Conservation (phyloP, 2,797 vertebrate species). For the Malurus splendens region DNA sequence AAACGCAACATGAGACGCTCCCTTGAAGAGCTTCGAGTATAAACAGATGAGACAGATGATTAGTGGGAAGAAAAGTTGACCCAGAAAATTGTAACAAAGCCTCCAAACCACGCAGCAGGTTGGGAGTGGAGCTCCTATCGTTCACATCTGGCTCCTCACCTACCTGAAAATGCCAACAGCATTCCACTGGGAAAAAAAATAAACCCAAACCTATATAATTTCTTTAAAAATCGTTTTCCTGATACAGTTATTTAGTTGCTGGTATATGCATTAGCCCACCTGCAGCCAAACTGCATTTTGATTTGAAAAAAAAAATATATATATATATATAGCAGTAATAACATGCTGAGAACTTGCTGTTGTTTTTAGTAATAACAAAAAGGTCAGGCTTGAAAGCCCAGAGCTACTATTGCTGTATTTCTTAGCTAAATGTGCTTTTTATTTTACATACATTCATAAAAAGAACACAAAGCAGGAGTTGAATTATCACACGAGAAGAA, state of each 20-base stretch:
- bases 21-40: neutral
- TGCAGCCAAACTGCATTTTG: neutral
- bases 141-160: neutral
- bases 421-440: neutral
- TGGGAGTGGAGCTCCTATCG: neutral
- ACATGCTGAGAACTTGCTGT: neutral
- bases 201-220: neutral
- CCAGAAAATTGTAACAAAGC: neutral
- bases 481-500: neutral
- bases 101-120: neutral
- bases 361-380: slow-evolving; percentile 22
- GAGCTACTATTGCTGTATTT: neutral
- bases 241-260: neutral
- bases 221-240: neutral
- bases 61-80: neutral
- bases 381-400: neutral
- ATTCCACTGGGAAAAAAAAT: neutral
- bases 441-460: neutral
- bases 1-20: neutral
- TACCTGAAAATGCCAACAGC: neutral
- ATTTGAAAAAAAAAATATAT: neutral
- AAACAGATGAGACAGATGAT: slow-evolving; percentile 31
- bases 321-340: neutral
- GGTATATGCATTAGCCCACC: neutral
- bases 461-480: neutral